Evolutionary conservation across 2,888 invertebrate genomes (phyloP), one percentile per base, ranked within the genome.

Genomic region (Tenthredo notha): DNA sequence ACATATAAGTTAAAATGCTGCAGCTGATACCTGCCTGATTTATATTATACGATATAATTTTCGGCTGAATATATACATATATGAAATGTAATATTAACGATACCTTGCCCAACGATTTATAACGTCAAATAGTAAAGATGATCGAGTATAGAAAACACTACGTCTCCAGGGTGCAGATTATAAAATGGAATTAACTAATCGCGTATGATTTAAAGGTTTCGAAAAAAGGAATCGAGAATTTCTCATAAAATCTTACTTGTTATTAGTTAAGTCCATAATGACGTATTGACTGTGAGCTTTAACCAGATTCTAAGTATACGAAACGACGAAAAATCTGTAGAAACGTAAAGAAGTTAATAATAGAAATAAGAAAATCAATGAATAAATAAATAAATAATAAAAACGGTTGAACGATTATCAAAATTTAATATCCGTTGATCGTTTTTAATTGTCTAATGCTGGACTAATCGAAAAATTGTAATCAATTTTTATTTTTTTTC

Each of bases 201-300:
- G 10, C 25, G 21, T 61, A 7, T 61, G 12, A 50, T 50, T n/a
- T 7, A 5, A 50, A 6, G 18, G 6, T 54, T n/a, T 54, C n/a
- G n/a, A 54, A 5, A 54, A n/a, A n/a, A 54, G 6, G 7, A n/a
- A n/a, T 54, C n/a, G n/a, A 54, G 18, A 54, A n/a, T 54, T n/a
- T 54, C 54, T 54, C 1, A 25, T 67, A 29, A 15, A 25, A 29
- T 29, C 67, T 67, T 67, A 67, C 67, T 15, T 6, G 67, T 67
- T 18, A 29, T 67, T 12, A 15, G 67, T 29, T 25, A 33, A 67
- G 29, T 15, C 67, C 67, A 29, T 7, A 37, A 70, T 18, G 70
- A 70, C 70, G 70, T 70, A 37, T 37, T 70, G 70, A 70, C 70
- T 70, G 70, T 37, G 70, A 70, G 70, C 70, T 70, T 70, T 70